A percentile compares a stretch with the other conserved stretches of the same genome.
Conservation (phyloP, 2,888 invertebrate genomes). For the Philereme vetulata region DNA sequence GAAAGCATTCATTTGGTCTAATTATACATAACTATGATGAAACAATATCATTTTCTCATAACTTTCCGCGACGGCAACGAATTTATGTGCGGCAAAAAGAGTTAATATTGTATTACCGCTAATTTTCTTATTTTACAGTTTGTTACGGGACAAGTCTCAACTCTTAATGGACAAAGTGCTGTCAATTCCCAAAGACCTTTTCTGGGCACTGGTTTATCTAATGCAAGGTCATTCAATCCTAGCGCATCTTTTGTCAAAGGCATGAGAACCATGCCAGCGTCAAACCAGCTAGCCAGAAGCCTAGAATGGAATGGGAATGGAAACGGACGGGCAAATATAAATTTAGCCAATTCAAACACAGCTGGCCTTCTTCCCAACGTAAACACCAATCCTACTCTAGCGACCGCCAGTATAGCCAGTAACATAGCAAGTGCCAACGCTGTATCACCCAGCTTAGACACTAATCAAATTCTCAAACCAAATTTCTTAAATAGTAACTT, state of each 20-base stretch:
- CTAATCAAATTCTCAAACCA: slow-evolving; percentile 19
- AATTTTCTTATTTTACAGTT: slow-evolving; percentile 24
- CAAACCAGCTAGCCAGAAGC: slow-evolving; percentile 22
- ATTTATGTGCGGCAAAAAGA: too few relatives aligned
- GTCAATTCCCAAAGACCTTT: slow-evolving; percentile 12
- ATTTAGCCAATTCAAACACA: slow-evolving; percentile 14
- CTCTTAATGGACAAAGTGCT: slow-evolving; percentile 11
- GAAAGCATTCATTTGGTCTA: too few relatives aligned
- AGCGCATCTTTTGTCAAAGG: slow-evolving; percentile 13
- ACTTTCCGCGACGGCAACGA: too few relatives aligned
- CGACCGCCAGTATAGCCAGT: slow-evolving; percentile 11
- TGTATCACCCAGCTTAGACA: slow-evolving; percentile 6
- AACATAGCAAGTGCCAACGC: slow-evolving; percentile 16
- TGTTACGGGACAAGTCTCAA: slow-evolving; percentile 15
- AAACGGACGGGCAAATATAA: slow-evolving; percentile 17
- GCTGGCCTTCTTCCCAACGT: neutral
- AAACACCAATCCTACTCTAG: slow-evolving; percentile 5
- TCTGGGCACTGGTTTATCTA: slow-evolving; percentile 4
- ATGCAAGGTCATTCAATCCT: slow-evolving; percentile 10
- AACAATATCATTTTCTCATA: too few relatives aligned
- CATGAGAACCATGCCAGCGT: slow-evolving; percentile 1
- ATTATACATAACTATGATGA: too few relatives aligned
- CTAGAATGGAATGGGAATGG: slow-evolving; percentile 6
- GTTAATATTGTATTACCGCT: neutral
- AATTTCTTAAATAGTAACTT: slow-evolving; percentile 16